These are phyloP conservation scores for Zele albiditarsus DNA, from an alignment of 2,888 invertebrate genomes.

Conservation along the genomic window DNA sequence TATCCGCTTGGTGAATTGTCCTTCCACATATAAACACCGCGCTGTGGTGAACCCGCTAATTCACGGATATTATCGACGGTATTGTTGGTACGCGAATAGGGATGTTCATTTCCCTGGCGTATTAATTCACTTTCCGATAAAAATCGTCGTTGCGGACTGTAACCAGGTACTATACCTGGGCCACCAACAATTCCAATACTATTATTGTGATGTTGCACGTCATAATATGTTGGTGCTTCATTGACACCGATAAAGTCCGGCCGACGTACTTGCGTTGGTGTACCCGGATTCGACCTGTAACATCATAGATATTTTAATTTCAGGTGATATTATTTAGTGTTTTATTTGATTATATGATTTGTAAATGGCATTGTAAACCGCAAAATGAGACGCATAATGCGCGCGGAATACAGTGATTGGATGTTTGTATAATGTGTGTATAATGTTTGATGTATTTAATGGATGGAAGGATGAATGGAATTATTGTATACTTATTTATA, in stretches of 20 bases:
- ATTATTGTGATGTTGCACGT: conserved; percentile 64
- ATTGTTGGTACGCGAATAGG: conserved; percentile 82
- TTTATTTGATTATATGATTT: neutral
- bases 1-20: conserved; percentile 81
- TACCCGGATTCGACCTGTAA: conserved; percentile 92
- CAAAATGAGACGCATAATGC: conserved; percentile 52
- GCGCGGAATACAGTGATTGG: conserved; percentile 52
- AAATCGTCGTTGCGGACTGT: conserved; percentile 75
- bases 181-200: conserved; percentile 46
- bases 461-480: neutral
- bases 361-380: conserved; percentile 11
- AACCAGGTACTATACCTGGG: conserved; percentile 65
- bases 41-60: conserved; percentile 89
- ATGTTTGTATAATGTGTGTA: conserved; percentile 37
- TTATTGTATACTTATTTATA: conserved; percentile 34
- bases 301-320: conserved; percentile 40
- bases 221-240: conserved; percentile 69
- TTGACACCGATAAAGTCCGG: conserved; percentile 89
- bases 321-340: neutral
- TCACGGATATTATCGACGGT: conserved; percentile 91
- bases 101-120: conserved; percentile 71
- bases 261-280: conserved; percentile 90
- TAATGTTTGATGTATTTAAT: neutral
- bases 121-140: conserved; percentile 83
- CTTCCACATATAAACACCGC: conserved; percentile 87